A percentile compares a stretch with the other conserved stretches of the same genome.
Evolutionary conservation across 2,113 vertebrate genomes (phyloP).

Genomic region (Nibea coibor): DNA sequence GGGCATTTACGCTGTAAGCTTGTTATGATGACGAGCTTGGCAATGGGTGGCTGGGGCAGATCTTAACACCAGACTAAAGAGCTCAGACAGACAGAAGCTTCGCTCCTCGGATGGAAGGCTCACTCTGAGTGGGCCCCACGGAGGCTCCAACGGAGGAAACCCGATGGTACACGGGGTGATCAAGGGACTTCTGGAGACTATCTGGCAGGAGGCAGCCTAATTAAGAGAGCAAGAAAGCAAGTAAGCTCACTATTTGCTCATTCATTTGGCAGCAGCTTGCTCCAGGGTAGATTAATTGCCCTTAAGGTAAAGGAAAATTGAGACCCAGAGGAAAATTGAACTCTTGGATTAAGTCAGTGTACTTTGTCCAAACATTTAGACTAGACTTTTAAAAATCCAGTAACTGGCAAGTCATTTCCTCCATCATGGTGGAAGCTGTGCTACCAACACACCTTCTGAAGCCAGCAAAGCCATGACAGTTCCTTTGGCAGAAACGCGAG

Average conservation of each 20-base stretch:
- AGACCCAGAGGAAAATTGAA: conserved; percentile 45
- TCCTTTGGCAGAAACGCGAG: conserved; percentile 6
- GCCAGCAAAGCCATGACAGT: not conserved
- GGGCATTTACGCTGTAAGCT: conserved; percentile 67
- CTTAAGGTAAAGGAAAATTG: conserved; percentile 49
- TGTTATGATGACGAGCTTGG: conserved; percentile 70
- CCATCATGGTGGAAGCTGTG: not conserved
- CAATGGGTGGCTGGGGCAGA: conserved; percentile 54
- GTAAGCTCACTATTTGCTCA: conserved; percentile 62
- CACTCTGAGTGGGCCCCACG: conserved; percentile 25
- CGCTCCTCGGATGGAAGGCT: conserved; percentile 39
- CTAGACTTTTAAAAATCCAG: conserved; percentile 9
- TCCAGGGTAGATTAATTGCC: conserved; percentile 58
- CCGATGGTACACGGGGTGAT: conserved; percentile 33
- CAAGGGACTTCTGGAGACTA: conserved; percentile 37
- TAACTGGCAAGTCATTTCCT: conserved; percentile 3
- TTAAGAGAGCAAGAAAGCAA: conserved; percentile 58
- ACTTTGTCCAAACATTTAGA: conserved; percentile 23
- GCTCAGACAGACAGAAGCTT: conserved; percentile 57
- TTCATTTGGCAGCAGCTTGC: conserved; percentile 60
- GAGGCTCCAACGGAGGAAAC: conserved; percentile 25
- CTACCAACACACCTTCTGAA: not conserved
- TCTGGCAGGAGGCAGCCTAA: conserved; percentile 55
- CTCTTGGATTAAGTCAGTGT: conserved; percentile 24
- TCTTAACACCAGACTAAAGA: conserved; percentile 65